Conservation (phyloP, 1,140 invertebrate species). For the Agrilus planipennis region DNA sequence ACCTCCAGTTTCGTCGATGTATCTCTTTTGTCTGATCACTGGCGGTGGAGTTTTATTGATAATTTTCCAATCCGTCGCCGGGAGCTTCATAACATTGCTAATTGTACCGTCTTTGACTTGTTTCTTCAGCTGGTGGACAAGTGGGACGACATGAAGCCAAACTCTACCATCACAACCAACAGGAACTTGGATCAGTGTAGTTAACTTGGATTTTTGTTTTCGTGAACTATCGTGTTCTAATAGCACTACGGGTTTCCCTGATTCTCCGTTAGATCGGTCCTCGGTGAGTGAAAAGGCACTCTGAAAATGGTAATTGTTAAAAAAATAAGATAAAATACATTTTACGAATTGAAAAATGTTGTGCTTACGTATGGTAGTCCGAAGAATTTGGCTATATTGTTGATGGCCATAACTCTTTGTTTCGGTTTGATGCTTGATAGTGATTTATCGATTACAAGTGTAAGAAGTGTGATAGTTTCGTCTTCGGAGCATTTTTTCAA, state of each 20-base stretch:
- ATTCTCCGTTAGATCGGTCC: conserved; percentile 26
- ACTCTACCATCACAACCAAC: conserved; percentile 52
- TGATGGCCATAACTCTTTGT: conserved; percentile 37
- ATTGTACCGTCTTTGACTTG: conserved; percentile 48
- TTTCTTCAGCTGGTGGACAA: conserved; percentile 43
- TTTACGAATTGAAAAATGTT: background rate
- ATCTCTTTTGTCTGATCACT: conserved; percentile 20
- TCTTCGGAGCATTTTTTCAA: conserved; percentile 17
- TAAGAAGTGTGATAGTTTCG: conserved; percentile 31
- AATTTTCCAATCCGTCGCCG: conserved; percentile 49
- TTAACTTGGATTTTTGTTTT: conserved; percentile 35
- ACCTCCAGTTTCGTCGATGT: conserved; percentile 19
- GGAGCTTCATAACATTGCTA: conserved; percentile 42
- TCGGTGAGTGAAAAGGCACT: conserved; percentile 34
- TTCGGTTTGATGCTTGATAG: conserved; percentile 37
- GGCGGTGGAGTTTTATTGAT: conserved; percentile 29
- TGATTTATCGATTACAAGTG: conserved; percentile 37
- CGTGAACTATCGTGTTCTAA: conserved; percentile 47
- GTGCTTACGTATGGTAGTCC: conserved; percentile 40
- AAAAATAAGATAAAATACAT: conserved; percentile 6
- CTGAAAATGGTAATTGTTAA: conserved; percentile 23
- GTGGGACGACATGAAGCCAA: conserved; percentile 36
- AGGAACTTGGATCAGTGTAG: conserved; percentile 35
- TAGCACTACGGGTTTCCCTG: conserved; percentile 38
- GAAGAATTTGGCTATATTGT: conserved; percentile 41